Conservation (phyloP, 2,888 invertebrate species). For the Pharmacophagus antenor region DNA sequence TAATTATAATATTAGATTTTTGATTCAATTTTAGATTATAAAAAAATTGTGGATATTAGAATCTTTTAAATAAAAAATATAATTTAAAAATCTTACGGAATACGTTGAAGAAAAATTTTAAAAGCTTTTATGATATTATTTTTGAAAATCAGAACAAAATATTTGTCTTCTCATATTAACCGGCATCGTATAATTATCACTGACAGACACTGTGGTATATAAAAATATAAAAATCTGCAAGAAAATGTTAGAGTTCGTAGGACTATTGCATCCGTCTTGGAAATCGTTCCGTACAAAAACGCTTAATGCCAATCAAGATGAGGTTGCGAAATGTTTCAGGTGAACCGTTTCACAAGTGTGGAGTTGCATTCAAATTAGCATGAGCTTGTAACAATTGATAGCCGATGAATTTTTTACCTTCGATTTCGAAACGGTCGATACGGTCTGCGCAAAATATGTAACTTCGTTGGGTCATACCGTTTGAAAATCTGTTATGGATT, state of each 20-base stretch:
- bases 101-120: too few species aligned
- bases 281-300: conserved; percentile 11
- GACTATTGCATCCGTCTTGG: background rate
- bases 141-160: too few species aligned
- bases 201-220: too few species aligned
- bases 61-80: too few species aligned
- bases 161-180: too few species aligned
- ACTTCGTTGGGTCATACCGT: conserved; percentile 67
- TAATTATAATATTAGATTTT: too few species aligned
- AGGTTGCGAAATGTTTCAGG: conserved; percentile 41
- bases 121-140: too few species aligned
- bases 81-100: too few species aligned
- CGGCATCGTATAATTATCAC: too few species aligned
- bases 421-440: conserved; percentile 64
- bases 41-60: too few species aligned
- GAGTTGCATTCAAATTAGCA: conserved; percentile 66
- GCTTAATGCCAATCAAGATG: conserved; percentile 25
- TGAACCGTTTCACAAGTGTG: conserved; percentile 43
- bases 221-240: too few species aligned
- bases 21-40: too few species aligned
- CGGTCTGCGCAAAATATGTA: conserved; percentile 71
- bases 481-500: conserved; percentile 54
- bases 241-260: background rate
- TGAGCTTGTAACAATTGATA: conserved; percentile 61
- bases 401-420: conserved; percentile 57